Evolutionary conservation across 2,797 vertebrate species (phyloP).

Genomic region (Alca torda): DNA sequence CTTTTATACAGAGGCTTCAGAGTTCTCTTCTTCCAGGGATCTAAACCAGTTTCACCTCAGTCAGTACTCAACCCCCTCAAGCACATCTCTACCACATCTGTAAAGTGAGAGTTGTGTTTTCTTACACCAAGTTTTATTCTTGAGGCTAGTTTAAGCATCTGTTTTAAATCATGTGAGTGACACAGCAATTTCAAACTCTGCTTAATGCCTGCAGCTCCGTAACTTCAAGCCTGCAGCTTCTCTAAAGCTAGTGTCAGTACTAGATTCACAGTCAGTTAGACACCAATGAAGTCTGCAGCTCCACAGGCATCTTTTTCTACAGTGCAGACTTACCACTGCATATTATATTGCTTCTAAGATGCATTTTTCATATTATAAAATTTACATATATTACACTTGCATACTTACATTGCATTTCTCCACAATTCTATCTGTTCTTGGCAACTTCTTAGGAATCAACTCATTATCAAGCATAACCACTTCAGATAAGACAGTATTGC

Average conservation of each 20-base stretch:
- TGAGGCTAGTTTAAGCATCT: background rate
- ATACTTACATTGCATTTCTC: background rate
- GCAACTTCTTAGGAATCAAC: background rate
- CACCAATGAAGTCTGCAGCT: background rate
- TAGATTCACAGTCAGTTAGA: fast-evolving
- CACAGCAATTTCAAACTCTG: background rate
- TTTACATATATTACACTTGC: background rate
- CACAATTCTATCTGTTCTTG: background rate
- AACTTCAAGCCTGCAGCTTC: background rate
- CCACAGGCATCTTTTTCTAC: background rate
- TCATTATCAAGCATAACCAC: background rate
- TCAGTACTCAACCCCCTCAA: too few species aligned
- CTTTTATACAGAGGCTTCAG: too few species aligned
- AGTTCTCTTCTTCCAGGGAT: too few species aligned
- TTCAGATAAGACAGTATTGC: background rate
- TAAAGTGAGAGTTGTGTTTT: background rate
- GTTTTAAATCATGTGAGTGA: background rate
- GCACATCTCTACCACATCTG: fast-evolving
- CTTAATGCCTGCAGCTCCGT: background rate
- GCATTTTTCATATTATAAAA: background rate
- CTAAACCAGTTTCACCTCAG: fast-evolving
- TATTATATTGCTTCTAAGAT: too few species aligned
- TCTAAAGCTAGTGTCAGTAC: background rate
- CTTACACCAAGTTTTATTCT: fast-evolving
- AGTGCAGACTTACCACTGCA: background rate